These are phyloP conservation scores for Ditylenchus weischeri DNA, from an alignment of 2,888 invertebrate species.

Conservation along the genomic window DNA sequence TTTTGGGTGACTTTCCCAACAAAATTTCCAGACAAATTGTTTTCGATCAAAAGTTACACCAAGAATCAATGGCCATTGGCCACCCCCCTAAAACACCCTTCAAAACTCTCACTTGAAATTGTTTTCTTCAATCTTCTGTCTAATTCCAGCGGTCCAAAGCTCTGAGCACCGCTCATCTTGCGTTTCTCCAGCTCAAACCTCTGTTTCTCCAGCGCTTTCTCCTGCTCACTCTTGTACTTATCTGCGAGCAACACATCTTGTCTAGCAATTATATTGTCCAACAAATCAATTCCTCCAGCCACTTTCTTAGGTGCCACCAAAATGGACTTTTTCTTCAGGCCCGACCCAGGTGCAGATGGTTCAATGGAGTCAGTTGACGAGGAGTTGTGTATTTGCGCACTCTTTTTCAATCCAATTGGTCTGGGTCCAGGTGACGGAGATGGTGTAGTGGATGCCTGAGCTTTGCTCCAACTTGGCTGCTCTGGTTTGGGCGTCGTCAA, in stretches of 20 bases:
- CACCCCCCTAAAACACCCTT: no score
- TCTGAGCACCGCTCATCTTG: constrained; percentile 19
- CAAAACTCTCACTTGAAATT: no score
- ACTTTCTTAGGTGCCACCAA: neutral
- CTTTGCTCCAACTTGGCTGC: no score
- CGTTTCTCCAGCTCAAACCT: constrained; percentile 33
- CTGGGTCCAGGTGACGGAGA: neutral
- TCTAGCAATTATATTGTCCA: constrained; percentile 34
- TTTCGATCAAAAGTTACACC: no score
- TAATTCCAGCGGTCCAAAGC: constrained; percentile 16
- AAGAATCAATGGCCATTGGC: no score
- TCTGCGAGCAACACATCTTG: constrained; percentile 32
- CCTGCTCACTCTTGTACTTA: constrained; percentile 35
- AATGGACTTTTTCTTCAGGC: neutral
- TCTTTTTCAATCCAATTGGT: neutral
- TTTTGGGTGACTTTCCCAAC: no score
- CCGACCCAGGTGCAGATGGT: neutral
- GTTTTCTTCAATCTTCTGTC: neutral
- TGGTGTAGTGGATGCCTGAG: neutral
- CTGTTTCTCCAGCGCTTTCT: constrained; percentile 28
- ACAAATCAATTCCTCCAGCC: constrained; percentile 26
- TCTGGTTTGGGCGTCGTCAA: no score
- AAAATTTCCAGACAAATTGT: no score
- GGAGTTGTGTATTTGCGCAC: neutral
- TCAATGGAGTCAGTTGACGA: neutral